phyloP scores from a whole-genome alignment of 2,113 vertebrate genomes.

The Semicossyphus pulcher region DNA sequence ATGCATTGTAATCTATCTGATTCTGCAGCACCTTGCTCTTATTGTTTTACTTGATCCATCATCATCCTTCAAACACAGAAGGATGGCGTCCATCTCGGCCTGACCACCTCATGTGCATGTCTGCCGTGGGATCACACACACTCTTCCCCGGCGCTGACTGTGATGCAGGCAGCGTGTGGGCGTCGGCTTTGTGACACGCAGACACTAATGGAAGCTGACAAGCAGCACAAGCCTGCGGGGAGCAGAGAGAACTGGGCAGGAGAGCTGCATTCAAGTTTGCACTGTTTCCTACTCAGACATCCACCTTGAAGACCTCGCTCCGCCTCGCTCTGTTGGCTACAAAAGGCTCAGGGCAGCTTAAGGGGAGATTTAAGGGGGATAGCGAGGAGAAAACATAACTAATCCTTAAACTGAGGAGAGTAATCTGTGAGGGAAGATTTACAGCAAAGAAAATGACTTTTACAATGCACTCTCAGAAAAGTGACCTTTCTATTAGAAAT shows the following conservation, averaged over 20 bases:
- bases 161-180: constrained; percentile 64
- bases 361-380: constrained; percentile 79
- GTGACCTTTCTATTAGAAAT: constrained; percentile 45
- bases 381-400: constrained; percentile 81
- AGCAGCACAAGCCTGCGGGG: constrained; percentile 65
- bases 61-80: constrained; percentile 13
- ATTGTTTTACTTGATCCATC: not conserved
- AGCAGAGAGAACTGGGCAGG: constrained; percentile 56
- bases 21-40: not conserved
- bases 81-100: constrained; percentile 8
- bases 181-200: constrained; percentile 49
- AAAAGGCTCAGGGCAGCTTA: constrained; percentile 83
- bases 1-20: not conserved
- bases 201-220: constrained; percentile 74
- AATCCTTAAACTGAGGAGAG: constrained; percentile 82
- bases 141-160: constrained; percentile 40
- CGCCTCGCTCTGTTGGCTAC: constrained; percentile 72
- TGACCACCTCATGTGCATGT: constrained; percentile 59
- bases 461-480: constrained; percentile 61
- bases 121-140: constrained; percentile 37
- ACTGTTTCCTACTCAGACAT: constrained; percentile 64
- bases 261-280: constrained; percentile 66
- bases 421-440: constrained; percentile 79
- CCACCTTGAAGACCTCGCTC: constrained; percentile 78
- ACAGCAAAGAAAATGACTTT: constrained; percentile 71